A percentile compares a stretch with the other conserved stretches of the same genome.
Evolutionary conservation across 2,113 vertebrate species (phyloP).

Genomic region (Perognathus longimembris): DNA sequence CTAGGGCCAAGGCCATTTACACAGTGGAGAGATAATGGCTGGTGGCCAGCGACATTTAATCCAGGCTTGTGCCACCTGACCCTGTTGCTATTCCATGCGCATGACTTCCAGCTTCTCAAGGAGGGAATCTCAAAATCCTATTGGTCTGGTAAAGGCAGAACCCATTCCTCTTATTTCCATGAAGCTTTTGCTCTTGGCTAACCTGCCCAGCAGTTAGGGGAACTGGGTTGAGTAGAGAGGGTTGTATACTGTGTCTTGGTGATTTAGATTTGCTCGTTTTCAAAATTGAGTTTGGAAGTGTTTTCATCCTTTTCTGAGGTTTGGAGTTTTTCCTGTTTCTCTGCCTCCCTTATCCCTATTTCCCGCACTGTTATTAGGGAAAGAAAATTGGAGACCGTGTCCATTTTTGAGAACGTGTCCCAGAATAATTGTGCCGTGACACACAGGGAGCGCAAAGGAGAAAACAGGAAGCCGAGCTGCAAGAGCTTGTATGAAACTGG

Average conservation of each 20-base stretch:
- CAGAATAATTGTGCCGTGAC: conserved; percentile 71
- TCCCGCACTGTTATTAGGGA: conserved; percentile 72
- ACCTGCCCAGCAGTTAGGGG: rapidly evolving
- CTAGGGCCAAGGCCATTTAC: not conserved
- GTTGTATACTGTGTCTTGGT: not conserved
- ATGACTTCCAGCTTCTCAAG: not conserved
- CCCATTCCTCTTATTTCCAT: not conserved
- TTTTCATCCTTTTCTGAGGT: conserved; percentile 76
- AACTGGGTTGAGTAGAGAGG: not conserved
- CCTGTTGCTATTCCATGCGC: not conserved
- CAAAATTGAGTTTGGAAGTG: conserved; percentile 41
- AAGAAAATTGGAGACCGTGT: conserved; percentile 71
- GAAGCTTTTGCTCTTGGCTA: not conserved
- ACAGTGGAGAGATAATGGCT: conserved; percentile 38
- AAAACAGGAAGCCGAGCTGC: conserved; percentile 80
- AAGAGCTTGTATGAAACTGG: conserved; percentile 68
- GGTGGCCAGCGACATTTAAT: not conserved
- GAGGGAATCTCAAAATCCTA: conserved; percentile 14
- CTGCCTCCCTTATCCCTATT: conserved; percentile 56
- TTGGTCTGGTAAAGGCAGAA: not conserved
- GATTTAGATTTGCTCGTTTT: conserved; percentile 59
- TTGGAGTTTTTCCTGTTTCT: conserved; percentile 64
- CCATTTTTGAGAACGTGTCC: conserved; percentile 66
- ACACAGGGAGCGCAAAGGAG: not conserved
- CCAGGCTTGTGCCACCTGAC: conserved; percentile 22